Evolutionary conservation across 2,113 vertebrate species (phyloP).

Genomic region (Fulmarus glacialis): DNA sequence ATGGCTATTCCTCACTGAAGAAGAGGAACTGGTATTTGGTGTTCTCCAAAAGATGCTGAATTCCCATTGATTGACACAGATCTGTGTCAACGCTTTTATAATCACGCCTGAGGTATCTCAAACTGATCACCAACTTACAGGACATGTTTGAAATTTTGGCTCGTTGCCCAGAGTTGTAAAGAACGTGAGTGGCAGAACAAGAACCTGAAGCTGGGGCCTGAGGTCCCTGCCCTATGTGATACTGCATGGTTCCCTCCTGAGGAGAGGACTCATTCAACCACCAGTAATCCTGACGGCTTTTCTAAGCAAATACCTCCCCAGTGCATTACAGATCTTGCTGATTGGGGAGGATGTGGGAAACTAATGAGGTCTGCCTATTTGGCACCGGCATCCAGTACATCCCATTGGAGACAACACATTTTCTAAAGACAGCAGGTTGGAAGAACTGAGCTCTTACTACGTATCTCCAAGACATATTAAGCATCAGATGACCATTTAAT

Average conservation of each 20-base stretch:
- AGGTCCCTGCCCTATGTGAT: not conserved
- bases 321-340: not conserved
- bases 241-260: fast-evolving
- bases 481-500: not conserved
- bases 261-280: not conserved
- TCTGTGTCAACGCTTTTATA: not conserved
- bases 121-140: not conserved
- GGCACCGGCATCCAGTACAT: not conserved
- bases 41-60: not conserved
- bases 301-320: not conserved
- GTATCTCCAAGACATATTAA: not conserved
- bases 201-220: not conserved
- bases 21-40: not conserved
- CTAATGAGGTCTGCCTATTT: not conserved
- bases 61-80: not conserved
- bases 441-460: not conserved
- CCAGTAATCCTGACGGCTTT: not conserved
- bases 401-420: not conserved
- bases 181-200: not conserved
- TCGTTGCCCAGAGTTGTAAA: not conserved
- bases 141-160: not conserved
- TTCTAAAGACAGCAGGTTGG: not conserved
- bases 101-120: not conserved
- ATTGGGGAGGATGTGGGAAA: not conserved
- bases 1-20: not conserved